phyloP scores from a whole-genome alignment of 2,113 vertebrate genomes.

The Euleptes europaea region DNA sequence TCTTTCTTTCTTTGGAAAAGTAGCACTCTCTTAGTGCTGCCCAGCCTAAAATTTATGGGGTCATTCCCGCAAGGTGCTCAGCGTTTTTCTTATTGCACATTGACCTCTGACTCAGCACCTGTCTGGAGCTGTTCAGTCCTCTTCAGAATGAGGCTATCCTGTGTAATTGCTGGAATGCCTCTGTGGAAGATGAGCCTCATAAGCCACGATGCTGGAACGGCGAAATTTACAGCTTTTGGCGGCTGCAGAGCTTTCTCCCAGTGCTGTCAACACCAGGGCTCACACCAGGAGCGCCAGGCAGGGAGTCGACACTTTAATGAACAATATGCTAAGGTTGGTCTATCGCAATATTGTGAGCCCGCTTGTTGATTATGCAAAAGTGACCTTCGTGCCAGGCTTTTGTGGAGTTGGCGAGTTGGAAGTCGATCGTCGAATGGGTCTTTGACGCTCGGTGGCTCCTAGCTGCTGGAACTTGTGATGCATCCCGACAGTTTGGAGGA shows the following conservation, averaged over 20 bases:
- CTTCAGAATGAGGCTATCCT: fast-evolving
- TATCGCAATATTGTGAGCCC: background rate
- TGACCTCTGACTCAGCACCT: background rate
- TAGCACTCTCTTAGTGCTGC: background rate
- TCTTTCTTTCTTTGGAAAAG: background rate
- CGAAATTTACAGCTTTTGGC: slow-evolving; percentile 44
- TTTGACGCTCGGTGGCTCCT: background rate
- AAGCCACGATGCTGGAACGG: background rate
- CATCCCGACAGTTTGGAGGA: background rate
- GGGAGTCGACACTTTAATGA: slow-evolving; percentile 42
- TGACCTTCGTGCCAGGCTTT: background rate
- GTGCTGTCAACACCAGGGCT: slow-evolving; percentile 45
- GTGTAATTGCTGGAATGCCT: slow-evolving; percentile 17
- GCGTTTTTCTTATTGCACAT: fast-evolving
- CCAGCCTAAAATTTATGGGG: background rate
- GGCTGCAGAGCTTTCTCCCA: background rate
- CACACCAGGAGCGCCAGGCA: slow-evolving; percentile 17
- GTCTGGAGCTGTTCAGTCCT: background rate
- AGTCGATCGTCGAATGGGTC: background rate
- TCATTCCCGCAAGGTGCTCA: fast-evolving
- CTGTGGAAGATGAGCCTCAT: slow-evolving; percentile 25
- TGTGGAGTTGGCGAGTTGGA: background rate
- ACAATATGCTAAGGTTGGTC: slow-evolving; percentile 14
- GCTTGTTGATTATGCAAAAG: background rate
- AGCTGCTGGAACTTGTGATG: background rate